phyloP scores from a whole-genome alignment of 2,113 vertebrate genomes.

The Anguilla rostrata region DNA sequence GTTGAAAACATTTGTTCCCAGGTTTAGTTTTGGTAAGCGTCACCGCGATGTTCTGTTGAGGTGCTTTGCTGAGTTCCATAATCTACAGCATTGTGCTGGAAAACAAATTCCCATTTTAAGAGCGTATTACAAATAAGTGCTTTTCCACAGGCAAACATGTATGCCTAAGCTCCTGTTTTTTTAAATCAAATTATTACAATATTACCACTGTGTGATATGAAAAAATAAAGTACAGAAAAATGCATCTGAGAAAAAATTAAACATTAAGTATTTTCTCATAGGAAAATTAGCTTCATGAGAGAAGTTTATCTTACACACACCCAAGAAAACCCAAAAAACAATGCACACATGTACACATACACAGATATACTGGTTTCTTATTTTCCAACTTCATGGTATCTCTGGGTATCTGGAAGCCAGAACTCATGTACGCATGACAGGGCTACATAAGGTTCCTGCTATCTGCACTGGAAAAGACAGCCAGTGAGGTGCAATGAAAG shows the following conservation, averaged over 20 bases:
- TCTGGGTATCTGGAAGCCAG: background rate
- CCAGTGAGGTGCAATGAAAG: too few relatives aligned
- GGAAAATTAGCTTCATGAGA: background rate
- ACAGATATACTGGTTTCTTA: too few relatives aligned
- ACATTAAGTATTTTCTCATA: background rate
- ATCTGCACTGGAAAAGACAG: too few relatives aligned
- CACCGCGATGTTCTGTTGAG: background rate
- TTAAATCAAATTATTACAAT: background rate
- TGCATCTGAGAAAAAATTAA: too few relatives aligned
- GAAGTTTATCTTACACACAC: background rate
- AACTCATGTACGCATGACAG: background rate
- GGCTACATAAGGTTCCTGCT: too few relatives aligned
- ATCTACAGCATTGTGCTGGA: background rate
- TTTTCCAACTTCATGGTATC: background rate
- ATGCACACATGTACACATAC: background rate
- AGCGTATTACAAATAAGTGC: background rate
- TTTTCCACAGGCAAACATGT: background rate
- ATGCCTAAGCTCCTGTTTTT: background rate
- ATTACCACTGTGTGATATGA: background rate
- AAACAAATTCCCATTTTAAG: background rate
- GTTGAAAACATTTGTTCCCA: slow-evolving; percentile 23
- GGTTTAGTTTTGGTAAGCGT: slow-evolving; percentile 10
- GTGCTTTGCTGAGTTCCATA: background rate
- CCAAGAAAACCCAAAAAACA: background rate
- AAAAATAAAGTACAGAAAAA: background rate